Percentiles rank a stretch among this genome's conserved stretches.
These are phyloP conservation scores for Caenorhabditis remanei DNA, from an alignment of 1,140 invertebrate genomes.

Conservation along the genomic window DNA sequence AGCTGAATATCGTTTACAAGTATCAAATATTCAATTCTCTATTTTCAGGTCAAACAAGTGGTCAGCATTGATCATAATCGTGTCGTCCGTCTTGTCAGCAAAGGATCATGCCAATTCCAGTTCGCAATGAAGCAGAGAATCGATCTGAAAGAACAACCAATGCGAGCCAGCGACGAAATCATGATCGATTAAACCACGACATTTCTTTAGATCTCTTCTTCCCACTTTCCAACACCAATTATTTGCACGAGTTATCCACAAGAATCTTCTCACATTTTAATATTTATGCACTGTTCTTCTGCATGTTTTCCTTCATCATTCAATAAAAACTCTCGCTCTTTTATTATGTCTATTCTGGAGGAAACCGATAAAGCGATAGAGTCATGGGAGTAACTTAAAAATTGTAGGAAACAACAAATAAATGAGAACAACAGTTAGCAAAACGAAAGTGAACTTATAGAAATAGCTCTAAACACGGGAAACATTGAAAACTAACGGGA, in stretches of 20 bases:
- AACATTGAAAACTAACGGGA: neutral
- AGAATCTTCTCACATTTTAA: constrained; percentile 1
- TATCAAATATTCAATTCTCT: neutral
- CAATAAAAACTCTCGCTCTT: constrained; percentile 50
- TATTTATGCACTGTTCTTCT: constrained; percentile 39
- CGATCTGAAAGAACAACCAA: constrained; percentile 71
- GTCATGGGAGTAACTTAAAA: constrained; percentile 8
- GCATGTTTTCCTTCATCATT: neutral
- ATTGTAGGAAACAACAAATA: neutral
- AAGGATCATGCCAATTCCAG: constrained; percentile 76
- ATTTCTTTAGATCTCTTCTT: neutral
- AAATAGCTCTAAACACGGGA: neutral
- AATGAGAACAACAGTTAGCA: neutral
- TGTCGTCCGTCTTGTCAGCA: constrained; percentile 70
- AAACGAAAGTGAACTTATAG: neutral
- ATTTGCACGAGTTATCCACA: constrained; percentile 42
- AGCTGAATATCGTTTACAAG: neutral
- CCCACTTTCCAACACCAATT: constrained; percentile 1
- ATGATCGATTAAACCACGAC: constrained; percentile 58
- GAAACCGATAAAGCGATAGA: constrained; percentile 14
- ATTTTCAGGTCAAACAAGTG: constrained; percentile 64
- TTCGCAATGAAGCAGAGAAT: constrained; percentile 76
- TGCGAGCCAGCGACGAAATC: constrained; percentile 57
- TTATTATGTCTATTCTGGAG: neutral
- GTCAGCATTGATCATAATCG: constrained; percentile 70